Base-by-base conservation (phyloP, 2,797 vertebrate genomes). In the Nothura maculosa region DNA sequence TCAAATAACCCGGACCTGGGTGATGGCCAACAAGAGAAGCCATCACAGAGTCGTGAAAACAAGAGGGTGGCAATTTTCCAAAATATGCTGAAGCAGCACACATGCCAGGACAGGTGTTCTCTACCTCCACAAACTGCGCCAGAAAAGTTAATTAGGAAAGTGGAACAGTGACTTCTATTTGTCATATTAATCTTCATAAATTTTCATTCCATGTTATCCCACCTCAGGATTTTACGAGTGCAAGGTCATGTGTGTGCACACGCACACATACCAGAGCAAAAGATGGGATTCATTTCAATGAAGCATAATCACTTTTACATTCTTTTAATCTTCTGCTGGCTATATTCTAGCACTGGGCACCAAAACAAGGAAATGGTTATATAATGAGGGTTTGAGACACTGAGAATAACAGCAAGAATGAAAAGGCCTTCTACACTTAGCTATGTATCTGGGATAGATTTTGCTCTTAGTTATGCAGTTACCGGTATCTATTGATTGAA, bases 31-130 rank as follows among this genome's bases (percentile, higher is more conserved):
- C 25, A 5, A 75, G n/a, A 92, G 45, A 90, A 81, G 18, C n/a
- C 66, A 66, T 34, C 8, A 78, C 32, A 88, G 52, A 92, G 63
- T 78, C 52, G 63, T n/a, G 77, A 79, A 89, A 94, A 88, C 50
- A 91, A 30, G 25, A 13, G 2, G 21, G 36, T 81, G 87, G 80
- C 66, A 78, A 12, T 81, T 64, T 85, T 91, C 66, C 77, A 86
- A 69, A 88, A 81, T 62, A 52, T 76, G 34, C 42, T 87, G 63
- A 88, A 79, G 91, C 7, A 62, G 42, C 50, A 84, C 38, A 73
- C 70, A 47, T 78, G 77, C 18, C 50, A 86, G 24, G 42, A 76
- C 69, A 86, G 42, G 66, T 75, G 54, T 66, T 89, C 30, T 61
- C 70, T 87, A 60, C 43, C 83, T 88, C 74, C 6, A 10, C 50